Conservation (phyloP, 92 coral and sea anemone genomes). For the Parazoanthus atlanticus region DNA sequence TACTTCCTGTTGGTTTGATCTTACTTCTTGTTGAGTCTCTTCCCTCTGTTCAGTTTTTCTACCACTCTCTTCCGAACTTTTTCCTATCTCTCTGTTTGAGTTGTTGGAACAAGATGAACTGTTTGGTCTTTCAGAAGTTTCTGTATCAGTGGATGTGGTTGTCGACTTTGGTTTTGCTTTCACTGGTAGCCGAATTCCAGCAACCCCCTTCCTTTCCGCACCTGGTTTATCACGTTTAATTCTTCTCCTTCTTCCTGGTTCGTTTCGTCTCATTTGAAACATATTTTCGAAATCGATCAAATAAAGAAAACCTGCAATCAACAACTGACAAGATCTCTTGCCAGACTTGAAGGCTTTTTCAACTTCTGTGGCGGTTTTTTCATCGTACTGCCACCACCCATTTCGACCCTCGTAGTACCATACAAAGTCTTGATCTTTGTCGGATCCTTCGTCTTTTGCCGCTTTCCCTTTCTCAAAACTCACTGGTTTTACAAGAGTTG, state of each 20-base stretch:
- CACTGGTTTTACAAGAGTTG: constrained; percentile 80
- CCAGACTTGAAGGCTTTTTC: constrained; percentile 91
- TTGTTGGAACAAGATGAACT: background rate
- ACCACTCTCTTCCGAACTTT: background rate
- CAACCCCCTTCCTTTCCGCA: constrained; percentile 95
- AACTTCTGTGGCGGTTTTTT: constrained; percentile 85
- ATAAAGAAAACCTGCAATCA: constrained; percentile 95
- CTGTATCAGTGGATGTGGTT: background rate
- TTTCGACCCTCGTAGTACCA: constrained; percentile 99
- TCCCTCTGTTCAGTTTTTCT: background rate
- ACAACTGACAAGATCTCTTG: constrained; percentile 90
- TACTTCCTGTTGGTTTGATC: background rate
- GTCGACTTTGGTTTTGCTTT: constrained; percentile 28
- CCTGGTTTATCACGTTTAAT: constrained; percentile 90
- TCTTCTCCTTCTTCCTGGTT: constrained; percentile 92
- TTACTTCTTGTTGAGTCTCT: constrained; percentile 1
- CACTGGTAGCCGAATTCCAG: constrained; percentile 71
- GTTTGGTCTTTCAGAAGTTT: constrained; percentile 12
- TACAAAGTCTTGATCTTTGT: constrained; percentile 57
- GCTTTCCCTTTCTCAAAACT: constrained; percentile 28
- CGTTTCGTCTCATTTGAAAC: constrained; percentile 97
- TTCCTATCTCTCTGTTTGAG: background rate
- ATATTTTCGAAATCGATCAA: constrained; percentile 95
- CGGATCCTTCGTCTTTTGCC: constrained; percentile 37
- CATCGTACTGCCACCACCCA: constrained; percentile 99